A percentile compares a stretch with the other conserved stretches of the same genome.
Evolutionary conservation across 2,113 vertebrate species (phyloP).

Genomic region (Crotalus tigris): DNA sequence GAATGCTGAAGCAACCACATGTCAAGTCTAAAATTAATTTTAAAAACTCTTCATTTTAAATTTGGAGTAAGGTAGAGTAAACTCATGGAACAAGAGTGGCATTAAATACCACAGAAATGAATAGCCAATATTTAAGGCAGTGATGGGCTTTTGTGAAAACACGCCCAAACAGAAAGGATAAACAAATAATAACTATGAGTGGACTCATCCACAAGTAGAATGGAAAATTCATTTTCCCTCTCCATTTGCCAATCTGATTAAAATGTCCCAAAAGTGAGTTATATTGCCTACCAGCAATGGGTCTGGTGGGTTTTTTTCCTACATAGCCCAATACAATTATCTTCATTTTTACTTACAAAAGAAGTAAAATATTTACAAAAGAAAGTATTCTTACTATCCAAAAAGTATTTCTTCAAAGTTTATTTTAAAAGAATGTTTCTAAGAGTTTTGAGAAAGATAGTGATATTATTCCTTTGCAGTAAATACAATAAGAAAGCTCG

Average conservation of each 20-base stretch:
- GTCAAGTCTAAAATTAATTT: neutral
- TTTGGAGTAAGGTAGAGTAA: neutral
- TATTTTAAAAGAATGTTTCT: neutral
- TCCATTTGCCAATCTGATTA: neutral
- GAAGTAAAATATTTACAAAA: neutral
- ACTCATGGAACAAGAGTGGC: neutral
- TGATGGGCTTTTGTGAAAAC: neutral
- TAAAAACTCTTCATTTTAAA: neutral
- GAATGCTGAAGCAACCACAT: neutral
- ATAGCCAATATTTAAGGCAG: neutral
- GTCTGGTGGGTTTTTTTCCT: neutral
- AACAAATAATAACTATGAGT: neutral
- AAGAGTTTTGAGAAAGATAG: neutral
- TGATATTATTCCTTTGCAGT: neutral
- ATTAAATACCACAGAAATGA: neutral
- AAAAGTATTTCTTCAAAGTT: neutral
- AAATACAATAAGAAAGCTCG: neutral
- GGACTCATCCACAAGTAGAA: neutral
- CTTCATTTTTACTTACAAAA: neutral
- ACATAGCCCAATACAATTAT: neutral
- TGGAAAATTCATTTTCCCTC: neutral
- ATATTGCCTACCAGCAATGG: neutral
- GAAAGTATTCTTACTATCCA: neutral
- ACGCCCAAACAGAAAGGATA: fast-evolving
- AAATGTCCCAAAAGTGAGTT: neutral